Percentiles rank a stretch among this genome's conserved stretches.
Conservation (phyloP, 2,797 vertebrate genomes). For the Tadarida brasiliensis region DNA sequence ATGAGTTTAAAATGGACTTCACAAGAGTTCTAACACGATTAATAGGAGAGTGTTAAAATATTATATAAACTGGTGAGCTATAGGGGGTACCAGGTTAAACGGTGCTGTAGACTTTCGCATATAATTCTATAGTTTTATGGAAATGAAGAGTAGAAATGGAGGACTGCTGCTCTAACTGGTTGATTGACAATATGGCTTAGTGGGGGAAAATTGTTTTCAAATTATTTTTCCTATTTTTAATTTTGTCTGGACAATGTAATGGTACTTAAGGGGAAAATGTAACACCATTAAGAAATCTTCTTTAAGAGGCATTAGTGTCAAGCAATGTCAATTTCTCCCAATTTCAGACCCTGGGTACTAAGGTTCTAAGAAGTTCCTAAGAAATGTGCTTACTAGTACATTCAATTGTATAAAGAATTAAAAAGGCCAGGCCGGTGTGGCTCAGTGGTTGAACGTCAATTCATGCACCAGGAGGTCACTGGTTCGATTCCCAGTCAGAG, state of each 20-base stretch:
- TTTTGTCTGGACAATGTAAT: background rate
- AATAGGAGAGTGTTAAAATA: background rate
- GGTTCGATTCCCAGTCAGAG: too few relatives aligned
- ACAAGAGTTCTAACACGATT: background rate
- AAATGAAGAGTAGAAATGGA: slow-evolving; percentile 17
- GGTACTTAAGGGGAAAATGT: background rate
- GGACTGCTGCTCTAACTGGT: background rate
- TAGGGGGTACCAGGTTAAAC: background rate
- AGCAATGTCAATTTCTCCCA: background rate
- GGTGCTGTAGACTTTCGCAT: background rate
- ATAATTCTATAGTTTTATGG: slow-evolving; percentile 2
- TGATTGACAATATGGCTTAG: background rate
- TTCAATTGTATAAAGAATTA: background rate
- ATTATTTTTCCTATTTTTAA: background rate
- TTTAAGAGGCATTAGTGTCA: slow-evolving; percentile 22
- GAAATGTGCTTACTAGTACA: background rate
- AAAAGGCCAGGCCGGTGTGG: background rate
- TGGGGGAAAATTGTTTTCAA: slow-evolving; percentile 5
- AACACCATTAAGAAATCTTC: background rate
- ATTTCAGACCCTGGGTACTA: background rate
- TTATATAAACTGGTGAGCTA: background rate
- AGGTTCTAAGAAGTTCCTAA: background rate
- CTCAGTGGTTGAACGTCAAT: too few relatives aligned
- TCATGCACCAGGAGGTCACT: too few relatives aligned
- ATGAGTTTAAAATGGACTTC: background rate